Conservation (phyloP, 2,888 invertebrate species). For the Caenorhabditis sp. region DNA sequence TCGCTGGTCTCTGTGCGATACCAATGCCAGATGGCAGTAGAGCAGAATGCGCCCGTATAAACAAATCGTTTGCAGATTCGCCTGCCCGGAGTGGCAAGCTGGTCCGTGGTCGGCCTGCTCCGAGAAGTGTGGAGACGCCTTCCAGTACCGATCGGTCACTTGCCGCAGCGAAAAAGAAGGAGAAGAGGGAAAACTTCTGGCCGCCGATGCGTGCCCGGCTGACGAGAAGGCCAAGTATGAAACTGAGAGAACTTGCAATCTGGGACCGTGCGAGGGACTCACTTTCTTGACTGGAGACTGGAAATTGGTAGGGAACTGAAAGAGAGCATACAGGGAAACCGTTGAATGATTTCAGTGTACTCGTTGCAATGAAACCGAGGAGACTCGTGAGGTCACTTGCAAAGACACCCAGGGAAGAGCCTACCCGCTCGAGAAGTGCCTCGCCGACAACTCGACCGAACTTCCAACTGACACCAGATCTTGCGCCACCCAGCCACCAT, state of each 20-base stretch:
- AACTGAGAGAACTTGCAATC: slow-evolving; percentile 78
- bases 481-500: slow-evolving; percentile 81
- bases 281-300: slow-evolving; percentile 92
- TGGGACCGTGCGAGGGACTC: slow-evolving; percentile 89
- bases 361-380: slow-evolving; percentile 79
- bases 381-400: slow-evolving; percentile 79
- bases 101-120: slow-evolving; percentile 94
- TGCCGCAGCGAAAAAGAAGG: slow-evolving; percentile 77
- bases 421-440: slow-evolving; percentile 78
- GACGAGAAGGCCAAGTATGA: slow-evolving; percentile 74
- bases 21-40: slow-evolving; percentile 30
- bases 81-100: slow-evolving; percentile 90
- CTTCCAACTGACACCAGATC: slow-evolving; percentile 80
- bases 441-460: slow-evolving; percentile 82
- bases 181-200: slow-evolving; percentile 85
- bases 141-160: slow-evolving; percentile 79
- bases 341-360: slow-evolving; percentile 61
- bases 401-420: slow-evolving; percentile 74
- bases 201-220: slow-evolving; percentile 81
- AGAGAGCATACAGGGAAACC: too few relatives aligned
- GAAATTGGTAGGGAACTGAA: slow-evolving; percentile 83
- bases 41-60: slow-evolving; percentile 17
- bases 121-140: slow-evolving; percentile 85
- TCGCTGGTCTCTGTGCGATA: too few relatives aligned
- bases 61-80: slow-evolving; percentile 79